Evolutionary conservation across 2,797 vertebrate genomes (phyloP).

Genomic region (Sebastes wilsoni): DNA sequence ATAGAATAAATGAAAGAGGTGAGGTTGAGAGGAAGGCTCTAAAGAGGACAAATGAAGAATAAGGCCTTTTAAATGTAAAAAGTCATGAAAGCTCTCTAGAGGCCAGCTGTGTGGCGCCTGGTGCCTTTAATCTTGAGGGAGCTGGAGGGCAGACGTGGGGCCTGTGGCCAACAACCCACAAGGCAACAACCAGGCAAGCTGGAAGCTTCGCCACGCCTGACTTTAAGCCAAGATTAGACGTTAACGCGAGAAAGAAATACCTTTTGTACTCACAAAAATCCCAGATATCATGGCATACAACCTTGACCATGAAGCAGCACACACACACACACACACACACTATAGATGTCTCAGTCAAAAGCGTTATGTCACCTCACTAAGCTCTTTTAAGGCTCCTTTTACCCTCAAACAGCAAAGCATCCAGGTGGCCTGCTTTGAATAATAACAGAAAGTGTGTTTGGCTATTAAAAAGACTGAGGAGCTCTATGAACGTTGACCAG

Average conservation of each 20-base stretch:
- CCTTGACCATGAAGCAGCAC: background rate
- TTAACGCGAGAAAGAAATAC: background rate
- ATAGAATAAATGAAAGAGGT: constrained; percentile 37
- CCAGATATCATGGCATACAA: background rate
- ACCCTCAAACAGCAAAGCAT: constrained; percentile 25
- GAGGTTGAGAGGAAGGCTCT: constrained; percentile 31
- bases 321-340: background rate
- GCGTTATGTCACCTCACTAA: constrained; percentile 17
- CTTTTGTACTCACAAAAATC: background rate
- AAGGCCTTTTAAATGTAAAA: too few species aligned
- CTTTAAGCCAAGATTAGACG: background rate
- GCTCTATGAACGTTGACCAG: constrained; percentile 13
- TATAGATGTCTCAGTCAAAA: background rate
- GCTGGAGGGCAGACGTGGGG: background rate
- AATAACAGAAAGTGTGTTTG: constrained; percentile 19
- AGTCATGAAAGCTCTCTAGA: constrained; percentile 33
- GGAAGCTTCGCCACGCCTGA: background rate
- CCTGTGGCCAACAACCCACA: constrained; percentile 2
- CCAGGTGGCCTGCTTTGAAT: constrained; percentile 47
- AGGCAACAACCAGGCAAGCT: background rate
- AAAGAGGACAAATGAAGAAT: constrained; percentile 35
- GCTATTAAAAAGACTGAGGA: constrained; percentile 1
- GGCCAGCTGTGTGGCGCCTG: constrained; percentile 32
- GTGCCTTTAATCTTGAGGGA: constrained; percentile 8
- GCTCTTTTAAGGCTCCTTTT: constrained; percentile 29